These are phyloP conservation scores for Heliangelus exortis DNA, from an alignment of 2,797 vertebrate genomes.

Conservation along the genomic window DNA sequence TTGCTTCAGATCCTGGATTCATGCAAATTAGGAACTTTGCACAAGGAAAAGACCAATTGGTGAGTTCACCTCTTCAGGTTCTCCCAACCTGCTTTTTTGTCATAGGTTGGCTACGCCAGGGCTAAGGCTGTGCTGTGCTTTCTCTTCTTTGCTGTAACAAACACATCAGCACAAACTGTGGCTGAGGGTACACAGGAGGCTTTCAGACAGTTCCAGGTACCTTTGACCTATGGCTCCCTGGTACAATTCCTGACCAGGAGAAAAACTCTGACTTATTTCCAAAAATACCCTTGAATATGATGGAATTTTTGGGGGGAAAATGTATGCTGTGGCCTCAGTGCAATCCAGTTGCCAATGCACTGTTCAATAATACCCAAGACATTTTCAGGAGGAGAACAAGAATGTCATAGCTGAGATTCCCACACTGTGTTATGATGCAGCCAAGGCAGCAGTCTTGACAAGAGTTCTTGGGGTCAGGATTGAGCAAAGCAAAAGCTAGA, in stretches of 20 bases:
- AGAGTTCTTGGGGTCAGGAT: background rate
- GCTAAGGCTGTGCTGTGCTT: background rate
- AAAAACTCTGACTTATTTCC: background rate
- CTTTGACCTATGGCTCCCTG: background rate
- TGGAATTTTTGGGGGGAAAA: fast-evolving
- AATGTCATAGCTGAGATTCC: background rate
- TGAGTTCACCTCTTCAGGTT: background rate
- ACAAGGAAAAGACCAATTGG: background rate
- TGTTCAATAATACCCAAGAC: background rate
- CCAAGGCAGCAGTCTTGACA: background rate
- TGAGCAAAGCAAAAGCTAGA: background rate
- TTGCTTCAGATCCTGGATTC: background rate
- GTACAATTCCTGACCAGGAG: background rate
- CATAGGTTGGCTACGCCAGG: background rate
- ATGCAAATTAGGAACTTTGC: background rate
- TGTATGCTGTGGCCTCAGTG: background rate
- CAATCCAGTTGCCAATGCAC: background rate
- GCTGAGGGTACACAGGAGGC: background rate
- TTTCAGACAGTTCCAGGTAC: background rate
- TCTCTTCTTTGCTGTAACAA: background rate
- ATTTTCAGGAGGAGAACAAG: background rate
- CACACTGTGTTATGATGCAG: background rate
- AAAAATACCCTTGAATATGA: background rate
- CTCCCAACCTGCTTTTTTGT: background rate
- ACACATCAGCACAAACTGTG: background rate